These are phyloP conservation scores for Amniataba percoides DNA, from an alignment of 2,797 vertebrate species.

Conservation along the genomic window DNA sequence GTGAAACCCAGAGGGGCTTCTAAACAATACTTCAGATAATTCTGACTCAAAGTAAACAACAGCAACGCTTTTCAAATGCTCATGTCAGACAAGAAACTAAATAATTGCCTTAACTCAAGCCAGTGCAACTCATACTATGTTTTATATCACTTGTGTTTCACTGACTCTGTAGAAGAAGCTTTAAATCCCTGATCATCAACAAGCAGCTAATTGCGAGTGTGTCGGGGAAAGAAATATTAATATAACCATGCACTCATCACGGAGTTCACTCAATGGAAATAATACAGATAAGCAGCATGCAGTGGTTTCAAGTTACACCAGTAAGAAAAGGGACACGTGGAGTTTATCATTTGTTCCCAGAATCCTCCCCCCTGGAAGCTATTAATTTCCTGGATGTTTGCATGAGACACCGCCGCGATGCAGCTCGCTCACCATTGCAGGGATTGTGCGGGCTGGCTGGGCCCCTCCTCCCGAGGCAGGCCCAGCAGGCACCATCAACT, in stretches of 20 bases:
- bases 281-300: constrained; percentile 24
- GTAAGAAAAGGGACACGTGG: constrained; percentile 9
- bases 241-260: constrained; percentile 2
- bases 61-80: constrained; percentile 25
- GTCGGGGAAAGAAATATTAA: constrained; percentile 23
- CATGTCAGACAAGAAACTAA: constrained; percentile 21
- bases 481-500: constrained; percentile 38
- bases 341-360: constrained; percentile 55
- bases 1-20: constrained; percentile 33
- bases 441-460: constrained; percentile 25
- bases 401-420: constrained; percentile 50
- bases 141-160: constrained; percentile 1
- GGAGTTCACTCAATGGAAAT: constrained; percentile 14
- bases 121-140: neutral
- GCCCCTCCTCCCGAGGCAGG: constrained; percentile 48
- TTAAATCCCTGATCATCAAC: constrained; percentile 1
- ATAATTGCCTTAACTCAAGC: neutral
- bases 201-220: constrained; percentile 1
- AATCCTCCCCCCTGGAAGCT: constrained; percentile 59
- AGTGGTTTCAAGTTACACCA: constrained; percentile 34
- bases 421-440: constrained; percentile 3
- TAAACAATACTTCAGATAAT: constrained; percentile 33
- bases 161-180: neutral
- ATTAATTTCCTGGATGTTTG: constrained; percentile 60
- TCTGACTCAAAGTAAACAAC: constrained; percentile 34